phyloP scores from a whole-genome alignment of 2,888 invertebrate species.

The Drepana falcataria region DNA sequence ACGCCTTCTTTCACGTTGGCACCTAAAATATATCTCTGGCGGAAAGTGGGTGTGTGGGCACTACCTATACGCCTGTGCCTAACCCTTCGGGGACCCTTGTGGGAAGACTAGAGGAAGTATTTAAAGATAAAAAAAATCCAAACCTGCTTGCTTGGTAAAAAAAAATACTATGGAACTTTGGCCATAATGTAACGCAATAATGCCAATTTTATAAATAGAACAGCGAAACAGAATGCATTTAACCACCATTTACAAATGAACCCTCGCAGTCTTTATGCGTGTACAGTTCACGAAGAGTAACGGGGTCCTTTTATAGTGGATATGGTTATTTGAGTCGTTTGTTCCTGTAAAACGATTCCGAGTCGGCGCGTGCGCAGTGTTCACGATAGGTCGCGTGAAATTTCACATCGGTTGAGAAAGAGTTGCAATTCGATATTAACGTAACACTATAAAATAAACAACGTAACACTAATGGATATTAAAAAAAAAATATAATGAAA shows the following conservation, averaged over 20 bases:
- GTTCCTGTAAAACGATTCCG: slow-evolving; percentile 44
- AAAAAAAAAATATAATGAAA: too few relatives aligned
- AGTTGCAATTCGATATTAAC: too few relatives aligned
- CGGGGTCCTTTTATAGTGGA: slow-evolving; percentile 32
- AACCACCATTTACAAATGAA: slow-evolving; percentile 20
- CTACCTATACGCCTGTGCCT: too few relatives aligned
- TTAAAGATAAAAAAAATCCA: too few relatives aligned
- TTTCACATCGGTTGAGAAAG: slow-evolving; percentile 4
- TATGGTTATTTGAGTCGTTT: slow-evolving; percentile 28
- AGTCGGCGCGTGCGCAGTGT: slow-evolving; percentile 46
- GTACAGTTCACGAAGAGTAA: slow-evolving; percentile 3
- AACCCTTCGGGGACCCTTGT: too few relatives aligned
- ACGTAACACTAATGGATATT: too few relatives aligned
- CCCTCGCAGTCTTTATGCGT: slow-evolving; percentile 6
- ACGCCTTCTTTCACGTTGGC: too few relatives aligned
- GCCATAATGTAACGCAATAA: slow-evolving; percentile 27
- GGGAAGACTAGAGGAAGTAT: too few relatives aligned
- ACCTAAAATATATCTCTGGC: too few relatives aligned
- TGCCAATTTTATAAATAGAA: slow-evolving; percentile 41
- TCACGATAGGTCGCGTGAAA: slow-evolving; percentile 24
- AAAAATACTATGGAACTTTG: slow-evolving; percentile 17
- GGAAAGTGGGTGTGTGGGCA: too few relatives aligned
- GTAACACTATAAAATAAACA: too few relatives aligned
- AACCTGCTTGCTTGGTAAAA: too few relatives aligned
- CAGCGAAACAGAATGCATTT: slow-evolving; percentile 21